These are phyloP conservation scores for Pogoniulus pusillus DNA, from an alignment of 2,797 vertebrate species.

Conservation along the genomic window DNA sequence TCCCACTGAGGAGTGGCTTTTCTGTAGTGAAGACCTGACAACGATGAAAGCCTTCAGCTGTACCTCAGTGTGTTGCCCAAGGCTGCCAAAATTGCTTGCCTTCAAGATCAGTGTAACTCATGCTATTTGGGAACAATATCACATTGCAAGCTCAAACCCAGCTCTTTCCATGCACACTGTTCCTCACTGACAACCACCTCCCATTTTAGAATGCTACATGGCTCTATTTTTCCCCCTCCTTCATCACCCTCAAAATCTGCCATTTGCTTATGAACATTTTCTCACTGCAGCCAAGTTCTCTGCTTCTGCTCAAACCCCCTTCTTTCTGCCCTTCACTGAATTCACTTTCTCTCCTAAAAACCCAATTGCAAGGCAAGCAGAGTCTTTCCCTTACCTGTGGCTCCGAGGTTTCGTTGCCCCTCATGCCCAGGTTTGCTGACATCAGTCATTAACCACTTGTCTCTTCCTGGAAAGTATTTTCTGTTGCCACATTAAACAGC, in stretches of 20 bases:
- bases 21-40: neutral
- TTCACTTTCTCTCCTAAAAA: neutral
- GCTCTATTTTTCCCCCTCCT: neutral
- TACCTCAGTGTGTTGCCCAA: neutral
- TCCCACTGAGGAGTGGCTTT: neutral
- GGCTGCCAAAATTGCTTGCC: neutral
- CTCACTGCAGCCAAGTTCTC: neutral
- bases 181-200: neutral
- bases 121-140: conserved; percentile 27
- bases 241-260: neutral
- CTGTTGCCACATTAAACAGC: neutral
- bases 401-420: neutral
- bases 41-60: neutral
- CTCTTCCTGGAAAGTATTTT: neutral
- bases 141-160: conserved; percentile 25
- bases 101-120: neutral
- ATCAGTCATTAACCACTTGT: neutral
- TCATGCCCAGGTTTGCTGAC: neutral
- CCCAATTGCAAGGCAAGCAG: neutral
- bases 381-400: neutral
- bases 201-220: neutral
- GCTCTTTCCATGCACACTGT: neutral
- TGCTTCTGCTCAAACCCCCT: neutral
- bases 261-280: neutral
- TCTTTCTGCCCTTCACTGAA: neutral